Conservation (phyloP, 2,113 vertebrate species). For the Oxyruncus cristatus region DNA sequence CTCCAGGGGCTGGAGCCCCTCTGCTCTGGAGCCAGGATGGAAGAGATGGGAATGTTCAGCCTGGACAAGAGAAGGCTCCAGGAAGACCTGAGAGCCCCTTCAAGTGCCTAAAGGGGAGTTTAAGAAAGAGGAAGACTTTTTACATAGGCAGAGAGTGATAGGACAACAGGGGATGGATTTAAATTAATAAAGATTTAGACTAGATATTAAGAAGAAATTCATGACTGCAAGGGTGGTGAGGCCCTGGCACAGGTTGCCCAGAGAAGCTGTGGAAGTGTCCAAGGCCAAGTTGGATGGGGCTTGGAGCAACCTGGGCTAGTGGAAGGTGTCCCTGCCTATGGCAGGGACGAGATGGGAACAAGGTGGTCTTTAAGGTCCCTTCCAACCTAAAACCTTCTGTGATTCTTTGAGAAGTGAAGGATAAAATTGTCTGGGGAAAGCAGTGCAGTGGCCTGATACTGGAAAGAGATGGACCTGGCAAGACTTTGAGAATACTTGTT, state of each 20-base stretch:
- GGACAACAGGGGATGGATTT: background rate
- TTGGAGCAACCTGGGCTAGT: background rate
- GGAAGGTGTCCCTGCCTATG: background rate
- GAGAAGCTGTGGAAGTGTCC: background rate
- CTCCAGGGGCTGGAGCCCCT: background rate
- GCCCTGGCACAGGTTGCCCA: background rate
- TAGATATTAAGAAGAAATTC: background rate
- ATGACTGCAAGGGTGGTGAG: rapidly evolving
- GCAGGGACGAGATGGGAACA: rapidly evolving
- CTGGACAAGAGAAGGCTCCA: background rate
- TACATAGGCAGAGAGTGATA: background rate
- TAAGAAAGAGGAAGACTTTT: background rate
- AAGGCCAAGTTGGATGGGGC: rapidly evolving
- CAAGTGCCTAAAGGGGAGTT: background rate
- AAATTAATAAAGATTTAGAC: background rate
- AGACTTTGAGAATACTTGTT: background rate
- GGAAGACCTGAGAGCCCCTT: background rate
- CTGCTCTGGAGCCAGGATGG: background rate
- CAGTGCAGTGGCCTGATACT: background rate
- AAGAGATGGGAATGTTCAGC: background rate
- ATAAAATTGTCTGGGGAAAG: background rate
- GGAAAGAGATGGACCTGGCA: background rate
- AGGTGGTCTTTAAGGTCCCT: background rate
- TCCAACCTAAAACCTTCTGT: background rate
- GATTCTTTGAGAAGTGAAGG: background rate